These are phyloP conservation scores for Polia nebulosa DNA, from an alignment of 2,888 invertebrate genomes.

Conservation along the genomic window DNA sequence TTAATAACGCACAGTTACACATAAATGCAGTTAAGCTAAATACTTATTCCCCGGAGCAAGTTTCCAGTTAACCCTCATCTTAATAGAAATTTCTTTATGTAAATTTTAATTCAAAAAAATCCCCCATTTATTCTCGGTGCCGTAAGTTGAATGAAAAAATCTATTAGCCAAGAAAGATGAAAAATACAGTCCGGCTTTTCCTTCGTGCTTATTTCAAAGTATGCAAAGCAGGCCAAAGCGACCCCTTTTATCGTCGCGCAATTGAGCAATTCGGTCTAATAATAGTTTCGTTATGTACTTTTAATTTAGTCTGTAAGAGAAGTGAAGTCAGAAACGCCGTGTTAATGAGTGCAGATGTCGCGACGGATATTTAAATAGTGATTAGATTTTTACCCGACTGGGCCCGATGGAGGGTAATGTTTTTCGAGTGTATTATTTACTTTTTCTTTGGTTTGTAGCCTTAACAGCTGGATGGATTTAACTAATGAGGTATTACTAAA, in stretches of 20 bases:
- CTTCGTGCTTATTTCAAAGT: conserved; percentile 68
- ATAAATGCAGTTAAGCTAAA: conserved; percentile 69
- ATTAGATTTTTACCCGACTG: conserved; percentile 47
- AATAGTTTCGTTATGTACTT: conserved; percentile 64
- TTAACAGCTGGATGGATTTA: too few species aligned
- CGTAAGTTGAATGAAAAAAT: conserved; percentile 77
- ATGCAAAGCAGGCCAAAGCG: conserved; percentile 66
- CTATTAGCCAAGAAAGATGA: conserved; percentile 77
- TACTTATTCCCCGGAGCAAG: conserved; percentile 71
- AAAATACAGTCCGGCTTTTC: conserved; percentile 67
- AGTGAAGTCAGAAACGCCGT: conserved; percentile 29
- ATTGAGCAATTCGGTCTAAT: conserved; percentile 65
- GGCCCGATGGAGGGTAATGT: too few species aligned
- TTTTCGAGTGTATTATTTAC: too few species aligned
- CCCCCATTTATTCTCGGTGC: conserved; percentile 71
- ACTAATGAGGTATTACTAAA: too few species aligned
- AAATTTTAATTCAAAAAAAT: conserved; percentile 81
- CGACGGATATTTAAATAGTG: conserved; percentile 46
- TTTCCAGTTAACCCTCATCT: conserved; percentile 77
- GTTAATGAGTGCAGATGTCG: conserved; percentile 41
- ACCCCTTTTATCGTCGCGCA: conserved; percentile 58
- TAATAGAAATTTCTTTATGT: conserved; percentile 81
- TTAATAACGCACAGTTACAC: conserved; percentile 58
- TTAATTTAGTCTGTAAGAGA: conserved; percentile 53
- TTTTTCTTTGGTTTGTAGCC: too few species aligned